phyloP scores from a whole-genome alignment of 2,888 invertebrate species.

The Oxyscelio sp. region DNA sequence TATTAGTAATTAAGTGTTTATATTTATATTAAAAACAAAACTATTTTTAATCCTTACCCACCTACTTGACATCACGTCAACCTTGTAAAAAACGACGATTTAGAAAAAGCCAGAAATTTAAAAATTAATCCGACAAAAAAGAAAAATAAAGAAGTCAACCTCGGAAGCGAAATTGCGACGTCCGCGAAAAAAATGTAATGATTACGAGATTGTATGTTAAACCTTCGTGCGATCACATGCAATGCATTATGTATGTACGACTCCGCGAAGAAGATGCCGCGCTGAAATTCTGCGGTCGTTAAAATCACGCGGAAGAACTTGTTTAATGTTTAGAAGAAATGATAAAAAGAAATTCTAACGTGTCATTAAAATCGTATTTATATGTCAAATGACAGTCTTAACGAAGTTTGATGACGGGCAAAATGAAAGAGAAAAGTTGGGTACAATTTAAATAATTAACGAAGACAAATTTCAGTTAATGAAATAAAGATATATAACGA shows the following conservation, averaged over 20 bases:
- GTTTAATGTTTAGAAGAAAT: conserved; percentile 29
- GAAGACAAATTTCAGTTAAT: too few relatives aligned
- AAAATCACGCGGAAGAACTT: conserved; percentile 37
- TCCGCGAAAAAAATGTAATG: conserved; percentile 57
- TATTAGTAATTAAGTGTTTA: too few relatives aligned
- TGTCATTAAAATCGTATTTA: conserved; percentile 23
- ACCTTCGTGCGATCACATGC: conserved; percentile 24
- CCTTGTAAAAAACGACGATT: too few relatives aligned
- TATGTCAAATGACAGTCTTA: not conserved
- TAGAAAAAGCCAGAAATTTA: too few relatives aligned
- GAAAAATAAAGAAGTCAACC: too few relatives aligned
- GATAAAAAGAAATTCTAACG: conserved; percentile 1
- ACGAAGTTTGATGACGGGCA: not conserved
- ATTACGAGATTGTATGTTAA: conserved; percentile 55
- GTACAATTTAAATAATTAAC: not conserved
- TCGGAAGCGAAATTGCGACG: conserved; percentile 68
- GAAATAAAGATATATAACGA: too few relatives aligned
- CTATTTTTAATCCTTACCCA: too few relatives aligned
- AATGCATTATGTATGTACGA: conserved; percentile 40
- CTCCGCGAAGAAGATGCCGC: not conserved
- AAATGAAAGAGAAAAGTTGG: not conserved
- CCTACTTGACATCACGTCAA: too few relatives aligned
- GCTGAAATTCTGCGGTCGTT: conserved; percentile 46
- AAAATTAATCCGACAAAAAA: too few relatives aligned
- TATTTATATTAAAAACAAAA: too few relatives aligned